Evolutionary conservation across 2,113 vertebrate genomes (phyloP).

Genomic region (Amazona guildingii): DNA sequence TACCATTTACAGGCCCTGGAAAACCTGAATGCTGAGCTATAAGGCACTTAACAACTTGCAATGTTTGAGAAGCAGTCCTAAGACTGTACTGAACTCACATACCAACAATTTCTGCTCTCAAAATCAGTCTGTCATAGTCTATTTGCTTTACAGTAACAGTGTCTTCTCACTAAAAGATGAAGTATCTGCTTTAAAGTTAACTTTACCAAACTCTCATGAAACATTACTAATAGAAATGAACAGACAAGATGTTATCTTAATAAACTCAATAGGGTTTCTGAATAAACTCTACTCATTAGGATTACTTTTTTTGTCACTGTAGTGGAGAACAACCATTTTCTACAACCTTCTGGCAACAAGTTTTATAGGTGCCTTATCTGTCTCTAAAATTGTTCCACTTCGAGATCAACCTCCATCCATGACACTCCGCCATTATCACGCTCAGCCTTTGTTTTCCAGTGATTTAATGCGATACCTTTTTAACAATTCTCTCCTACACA

Average conservation of each 20-base stretch:
- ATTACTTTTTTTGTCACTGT: neutral
- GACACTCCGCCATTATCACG: neutral
- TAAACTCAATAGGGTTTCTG: neutral
- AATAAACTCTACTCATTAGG: neutral
- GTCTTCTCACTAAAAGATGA: neutral
- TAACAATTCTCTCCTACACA: neutral
- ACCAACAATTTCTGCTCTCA: neutral
- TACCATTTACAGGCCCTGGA: neutral
- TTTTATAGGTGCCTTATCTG: neutral
- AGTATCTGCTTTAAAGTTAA: neutral
- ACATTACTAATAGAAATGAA: neutral
- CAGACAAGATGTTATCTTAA: neutral
- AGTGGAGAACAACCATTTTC: neutral
- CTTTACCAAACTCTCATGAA: neutral
- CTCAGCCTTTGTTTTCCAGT: neutral
- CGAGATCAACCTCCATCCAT: neutral
- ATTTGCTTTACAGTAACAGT: neutral
- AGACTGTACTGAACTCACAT: neutral
- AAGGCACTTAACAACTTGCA: neutral
- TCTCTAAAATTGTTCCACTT: neutral
- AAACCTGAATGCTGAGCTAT: neutral
- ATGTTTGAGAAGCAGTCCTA: neutral
- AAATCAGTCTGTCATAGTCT: neutral
- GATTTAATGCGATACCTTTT: neutral
- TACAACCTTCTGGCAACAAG: neutral